Percentiles rank a stretch among this genome's conserved stretches.
These are phyloP conservation scores for Cryptophagus acutangulus DNA, from an alignment of 2,888 invertebrate genomes.

Conservation along the genomic window DNA sequence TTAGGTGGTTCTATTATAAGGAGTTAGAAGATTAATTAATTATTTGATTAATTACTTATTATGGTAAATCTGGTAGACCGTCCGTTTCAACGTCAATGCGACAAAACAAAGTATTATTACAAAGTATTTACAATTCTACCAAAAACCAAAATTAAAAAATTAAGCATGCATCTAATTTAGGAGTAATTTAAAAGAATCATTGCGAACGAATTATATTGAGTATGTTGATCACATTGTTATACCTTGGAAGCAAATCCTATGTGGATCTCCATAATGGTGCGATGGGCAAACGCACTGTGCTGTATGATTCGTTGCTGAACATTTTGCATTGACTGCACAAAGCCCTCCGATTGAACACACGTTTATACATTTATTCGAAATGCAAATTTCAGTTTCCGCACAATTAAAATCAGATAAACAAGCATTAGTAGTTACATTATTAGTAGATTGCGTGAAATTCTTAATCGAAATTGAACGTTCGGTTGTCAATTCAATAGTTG, in stretches of 20 bases:
- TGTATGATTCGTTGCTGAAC: conserved; percentile 59
- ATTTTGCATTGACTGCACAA: conserved; percentile 59
- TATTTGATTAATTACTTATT: conserved; percentile 23
- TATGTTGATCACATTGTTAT: no score
- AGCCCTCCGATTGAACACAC: conserved; percentile 53
- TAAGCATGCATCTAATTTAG: neutral
- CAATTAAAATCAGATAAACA: conserved; percentile 64
- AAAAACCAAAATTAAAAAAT: conserved; percentile 6
- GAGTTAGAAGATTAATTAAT: conserved; percentile 27
- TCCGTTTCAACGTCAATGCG: neutral
- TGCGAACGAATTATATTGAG: no score
- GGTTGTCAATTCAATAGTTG: conserved; percentile 6
- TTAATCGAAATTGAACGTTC: conserved; percentile 29
- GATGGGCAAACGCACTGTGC: conserved; percentile 59
- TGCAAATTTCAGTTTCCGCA: conserved; percentile 58
- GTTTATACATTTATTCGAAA: conserved; percentile 59
- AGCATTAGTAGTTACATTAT: conserved; percentile 48
- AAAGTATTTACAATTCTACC: conserved; percentile 20
- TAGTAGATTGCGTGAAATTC: conserved; percentile 45
- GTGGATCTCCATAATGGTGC: conserved; percentile 52
- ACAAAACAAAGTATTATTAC: conserved; percentile 6
- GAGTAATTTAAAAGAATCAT: no score
- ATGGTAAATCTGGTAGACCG: neutral
- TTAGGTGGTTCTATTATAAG: conserved; percentile 60
- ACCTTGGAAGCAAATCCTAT: conserved; percentile 60